Conservation (phyloP, 2,113 vertebrate genomes). For the Phylloscopus trochiloides region DNA sequence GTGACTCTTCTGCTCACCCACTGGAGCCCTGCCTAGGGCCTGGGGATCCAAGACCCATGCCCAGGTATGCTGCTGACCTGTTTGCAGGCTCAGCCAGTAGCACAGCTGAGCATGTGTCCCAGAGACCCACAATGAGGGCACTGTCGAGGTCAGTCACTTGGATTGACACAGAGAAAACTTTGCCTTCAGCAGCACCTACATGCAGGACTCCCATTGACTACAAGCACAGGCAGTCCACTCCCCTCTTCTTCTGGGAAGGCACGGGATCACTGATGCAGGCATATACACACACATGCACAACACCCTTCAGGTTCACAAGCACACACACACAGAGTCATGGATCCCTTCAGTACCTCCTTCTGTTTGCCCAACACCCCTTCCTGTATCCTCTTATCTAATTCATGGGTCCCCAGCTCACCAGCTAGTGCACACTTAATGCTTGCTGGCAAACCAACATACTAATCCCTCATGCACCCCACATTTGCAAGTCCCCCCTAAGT, state of each 20-base stretch:
- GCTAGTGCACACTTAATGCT: fast-evolving
- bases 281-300: not conserved
- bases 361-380: fast-evolving
- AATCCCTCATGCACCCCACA: not conserved
- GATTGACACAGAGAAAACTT: not conserved
- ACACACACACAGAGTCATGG: fast-evolving
- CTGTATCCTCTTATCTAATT: not conserved
- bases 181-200: not conserved
- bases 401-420: not conserved
- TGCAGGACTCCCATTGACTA: not conserved
- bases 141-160: fast-evolving
- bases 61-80: not conserved
- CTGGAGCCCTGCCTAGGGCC: not conserved
- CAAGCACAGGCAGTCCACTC: not conserved
- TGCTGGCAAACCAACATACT: not conserved
- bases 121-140: not conserved
- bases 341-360: not conserved
- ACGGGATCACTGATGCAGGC: not conserved
- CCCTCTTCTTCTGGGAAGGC: not conserved
- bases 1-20: not conserved
- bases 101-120: fast-evolving
- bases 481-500: fast-evolving
- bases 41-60: not conserved
- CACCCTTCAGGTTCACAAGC: not conserved
- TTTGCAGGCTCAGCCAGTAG: not conserved